These are phyloP conservation scores for Oscheius myriophilus DNA, from an alignment of 2,888 invertebrate species.

Conservation along the genomic window DNA sequence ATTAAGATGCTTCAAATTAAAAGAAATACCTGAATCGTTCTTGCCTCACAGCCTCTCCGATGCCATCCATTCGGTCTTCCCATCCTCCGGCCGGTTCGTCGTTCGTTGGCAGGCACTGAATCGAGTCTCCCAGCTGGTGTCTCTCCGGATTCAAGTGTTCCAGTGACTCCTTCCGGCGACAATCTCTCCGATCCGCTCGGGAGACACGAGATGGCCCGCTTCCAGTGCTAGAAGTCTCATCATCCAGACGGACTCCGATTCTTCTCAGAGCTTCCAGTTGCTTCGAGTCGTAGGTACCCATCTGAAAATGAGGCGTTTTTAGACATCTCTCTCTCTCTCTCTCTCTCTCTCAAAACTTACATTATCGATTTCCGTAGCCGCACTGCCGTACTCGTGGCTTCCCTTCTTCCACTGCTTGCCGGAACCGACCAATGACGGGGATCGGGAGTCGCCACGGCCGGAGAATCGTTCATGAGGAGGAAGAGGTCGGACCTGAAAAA, in stretches of 20 bases:
- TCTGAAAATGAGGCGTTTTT: constrained; percentile 8
- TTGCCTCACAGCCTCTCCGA: constrained; percentile 34
- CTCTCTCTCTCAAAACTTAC: neutral
- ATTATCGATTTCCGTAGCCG: constrained; percentile 16
- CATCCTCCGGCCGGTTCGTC: constrained; percentile 21
- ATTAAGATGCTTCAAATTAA: constrained; percentile 30
- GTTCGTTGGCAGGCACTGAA: constrained; percentile 50
- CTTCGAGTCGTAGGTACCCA: constrained; percentile 26
- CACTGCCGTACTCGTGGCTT: constrained; percentile 29
- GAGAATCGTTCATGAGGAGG: constrained; percentile 28
- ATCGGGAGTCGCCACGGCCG: constrained; percentile 35
- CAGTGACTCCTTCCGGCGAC: constrained; percentile 31
- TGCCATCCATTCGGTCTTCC: constrained; percentile 30
- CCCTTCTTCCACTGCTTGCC: constrained; percentile 28
- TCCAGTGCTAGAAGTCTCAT: constrained; percentile 23
- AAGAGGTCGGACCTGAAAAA: constrained; percentile 31
- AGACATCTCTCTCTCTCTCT: neutral
- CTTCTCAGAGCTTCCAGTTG: constrained; percentile 27
- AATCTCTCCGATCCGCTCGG: constrained; percentile 31
- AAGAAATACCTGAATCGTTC: constrained; percentile 20
- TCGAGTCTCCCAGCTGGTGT: constrained; percentile 45
- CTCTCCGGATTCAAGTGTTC: constrained; percentile 27
- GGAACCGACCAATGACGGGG: constrained; percentile 36
- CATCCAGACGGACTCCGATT: constrained; percentile 25
- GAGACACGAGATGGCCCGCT: constrained; percentile 36